Evolutionary conservation across 1,140 invertebrate species (phyloP).

Genomic region (Neodiprion fabricii): DNA sequence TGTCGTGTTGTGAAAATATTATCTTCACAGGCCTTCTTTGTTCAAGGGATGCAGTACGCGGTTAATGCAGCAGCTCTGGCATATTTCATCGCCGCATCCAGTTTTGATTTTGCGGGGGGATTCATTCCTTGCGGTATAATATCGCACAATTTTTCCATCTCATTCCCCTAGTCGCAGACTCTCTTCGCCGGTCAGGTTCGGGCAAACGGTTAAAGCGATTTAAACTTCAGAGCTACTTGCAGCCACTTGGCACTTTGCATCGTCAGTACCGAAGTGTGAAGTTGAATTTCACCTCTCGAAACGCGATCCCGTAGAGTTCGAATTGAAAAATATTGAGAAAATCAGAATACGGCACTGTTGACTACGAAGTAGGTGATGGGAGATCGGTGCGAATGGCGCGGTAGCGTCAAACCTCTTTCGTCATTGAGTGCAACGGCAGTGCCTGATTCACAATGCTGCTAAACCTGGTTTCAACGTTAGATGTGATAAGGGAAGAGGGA

Average conservation of each 20-base stretch:
- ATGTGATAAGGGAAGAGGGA: no score
- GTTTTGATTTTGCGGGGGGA: neutral
- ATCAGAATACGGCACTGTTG: no score
- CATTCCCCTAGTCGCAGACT: neutral
- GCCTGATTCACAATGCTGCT: no score
- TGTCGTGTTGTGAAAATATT: conserved; percentile 7
- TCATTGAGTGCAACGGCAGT: no score
- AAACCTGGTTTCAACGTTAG: no score
- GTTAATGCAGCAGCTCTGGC: no score
- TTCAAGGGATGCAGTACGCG: neutral
- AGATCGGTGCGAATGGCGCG: no score
- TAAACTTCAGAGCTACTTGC: neutral
- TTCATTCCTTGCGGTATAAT: neutral
- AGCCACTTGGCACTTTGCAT: no score
- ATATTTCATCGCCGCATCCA: neutral
- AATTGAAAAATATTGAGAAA: neutral
- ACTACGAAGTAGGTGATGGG: no score
- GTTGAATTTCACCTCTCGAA: neutral
- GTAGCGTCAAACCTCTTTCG: no score
- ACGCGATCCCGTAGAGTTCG: neutral
- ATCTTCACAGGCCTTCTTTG: neutral
- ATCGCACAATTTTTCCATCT: neutral
- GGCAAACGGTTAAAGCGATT: neutral
- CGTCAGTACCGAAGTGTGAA: neutral
- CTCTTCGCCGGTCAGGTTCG: neutral